Evolutionary conservation across 2,888 invertebrate genomes (phyloP).

Genomic region (Digitonthophagus gazella): DNA sequence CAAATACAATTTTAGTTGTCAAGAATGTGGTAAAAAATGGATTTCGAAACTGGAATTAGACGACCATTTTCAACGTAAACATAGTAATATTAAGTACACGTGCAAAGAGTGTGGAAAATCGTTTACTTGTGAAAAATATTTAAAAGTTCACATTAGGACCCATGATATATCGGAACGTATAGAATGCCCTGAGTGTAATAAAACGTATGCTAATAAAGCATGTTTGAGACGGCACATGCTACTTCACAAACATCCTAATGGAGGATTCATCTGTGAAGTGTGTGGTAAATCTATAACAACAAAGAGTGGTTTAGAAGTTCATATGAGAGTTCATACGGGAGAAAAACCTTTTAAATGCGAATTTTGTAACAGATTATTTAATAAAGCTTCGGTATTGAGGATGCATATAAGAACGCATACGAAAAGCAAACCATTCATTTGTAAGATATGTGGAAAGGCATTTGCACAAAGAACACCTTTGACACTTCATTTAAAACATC

Average conservation of each 20-base stretch:
- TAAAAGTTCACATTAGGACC: neutral
- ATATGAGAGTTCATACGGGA: conserved; percentile 27
- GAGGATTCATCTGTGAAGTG: conserved; percentile 39
- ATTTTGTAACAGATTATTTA: conserved; percentile 25
- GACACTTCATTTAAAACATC: conserved; percentile 54
- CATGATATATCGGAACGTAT: neutral
- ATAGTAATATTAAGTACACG: neutral
- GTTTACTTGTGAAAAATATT: neutral
- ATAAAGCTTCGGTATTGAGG: conserved; percentile 37
- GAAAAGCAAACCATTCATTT: conserved; percentile 38
- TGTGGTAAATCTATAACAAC: conserved; percentile 30
- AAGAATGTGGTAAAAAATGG: neutral
- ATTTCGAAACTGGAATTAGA: neutral
- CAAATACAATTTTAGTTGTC: neutral
- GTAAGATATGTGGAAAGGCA: conserved; percentile 38
- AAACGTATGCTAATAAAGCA: neutral
- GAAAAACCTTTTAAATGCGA: conserved; percentile 30
- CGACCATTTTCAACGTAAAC: neutral
- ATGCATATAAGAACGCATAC: conserved; percentile 40
- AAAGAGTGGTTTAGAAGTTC: conserved; percentile 26
- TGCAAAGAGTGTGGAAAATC: neutral
- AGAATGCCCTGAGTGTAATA: neutral
- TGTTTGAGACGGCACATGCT: neutral
- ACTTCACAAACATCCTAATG: neutral
- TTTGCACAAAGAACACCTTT: conserved; percentile 53